Base-by-base conservation (phyloP, 2,888 invertebrate genomes). In the Pheosia gnoma region DNA sequence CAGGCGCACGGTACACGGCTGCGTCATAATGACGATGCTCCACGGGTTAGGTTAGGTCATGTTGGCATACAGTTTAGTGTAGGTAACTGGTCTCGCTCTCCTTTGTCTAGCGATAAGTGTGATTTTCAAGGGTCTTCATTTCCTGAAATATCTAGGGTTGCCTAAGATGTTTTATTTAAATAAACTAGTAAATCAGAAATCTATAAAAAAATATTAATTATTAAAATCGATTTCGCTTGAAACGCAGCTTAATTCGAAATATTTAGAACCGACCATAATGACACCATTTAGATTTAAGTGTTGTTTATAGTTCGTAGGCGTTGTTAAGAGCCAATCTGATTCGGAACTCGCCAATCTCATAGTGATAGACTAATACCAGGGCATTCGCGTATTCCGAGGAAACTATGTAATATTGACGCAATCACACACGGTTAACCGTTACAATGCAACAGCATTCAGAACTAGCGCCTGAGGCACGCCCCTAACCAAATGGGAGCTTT, bases 31-130 rank as follows among this genome's bases (percentile, higher is more conserved):
- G 82, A 83, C 80, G 74, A 65, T 73, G 74, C 81, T 69, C 74
- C 64, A 63, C 77, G 77, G 80, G 84, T 88, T 87, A 82, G 81
- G 83, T 67, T 82, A 87, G 88, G 83, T 83, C 85, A 82, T 76
- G 82, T 72, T 73, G 57, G 62, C 62, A 61, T 63, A 73, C 70
- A 57, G 63, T 43, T 66, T 3, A 59, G 41, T 9, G 60, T 68
- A n/a, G n/a, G n/a, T n/a, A 72, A 75, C 70, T 71, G 71, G 25
- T 25, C 25, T 25, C 25, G 25, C 25, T 25, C 25, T 25, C 25
- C 43, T 43, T 3, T 0, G 8, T 5, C 47, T 47, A 6, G n/a
- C 11, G 11, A 47, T 47, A n/a, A 11, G 4, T 4, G 5, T 2
- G 47, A 4, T 5, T 47, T 47, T 11, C 4, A n/a, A 47, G n/a